Evolutionary conservation across 2,888 invertebrate genomes (phyloP).

Genomic region (Agriopis marginaria): DNA sequence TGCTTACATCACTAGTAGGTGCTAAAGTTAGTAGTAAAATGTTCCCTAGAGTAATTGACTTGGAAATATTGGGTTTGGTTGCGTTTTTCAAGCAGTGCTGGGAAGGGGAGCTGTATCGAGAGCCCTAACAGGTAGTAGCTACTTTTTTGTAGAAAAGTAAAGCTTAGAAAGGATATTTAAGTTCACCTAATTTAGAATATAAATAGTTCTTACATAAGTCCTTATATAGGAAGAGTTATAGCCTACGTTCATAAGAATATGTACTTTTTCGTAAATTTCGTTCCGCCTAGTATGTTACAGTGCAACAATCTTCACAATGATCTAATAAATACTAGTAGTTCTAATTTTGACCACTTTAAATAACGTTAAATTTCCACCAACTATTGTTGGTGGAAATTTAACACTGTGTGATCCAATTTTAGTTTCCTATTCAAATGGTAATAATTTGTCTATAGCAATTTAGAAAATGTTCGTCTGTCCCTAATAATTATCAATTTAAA

Average conservation of each 20-base stretch:
- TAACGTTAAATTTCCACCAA: no score
- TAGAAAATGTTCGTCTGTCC: slow-evolving; percentile 8
- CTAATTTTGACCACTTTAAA: no score
- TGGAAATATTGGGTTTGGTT: slow-evolving; percentile 89
- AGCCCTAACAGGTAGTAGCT: slow-evolving; percentile 67
- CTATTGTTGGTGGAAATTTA: neutral
- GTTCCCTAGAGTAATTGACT: slow-evolving; percentile 95
- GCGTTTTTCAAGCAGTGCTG: slow-evolving; percentile 63
- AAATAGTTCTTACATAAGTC: slow-evolving; percentile 72
- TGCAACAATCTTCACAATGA: neutral
- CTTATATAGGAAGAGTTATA: slow-evolving; percentile 78
- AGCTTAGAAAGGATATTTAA: slow-evolving; percentile 78
- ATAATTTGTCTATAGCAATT: slow-evolving; percentile 42
- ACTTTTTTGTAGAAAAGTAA: slow-evolving; percentile 79
- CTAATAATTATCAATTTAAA: neutral
- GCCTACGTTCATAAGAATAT: slow-evolving; percentile 84
- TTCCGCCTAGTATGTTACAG: slow-evolving; percentile 41
- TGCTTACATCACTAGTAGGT: slow-evolving; percentile 82
- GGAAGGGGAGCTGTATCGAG: slow-evolving; percentile 61
- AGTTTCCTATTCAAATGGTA: neutral
- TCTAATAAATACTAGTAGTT: neutral
- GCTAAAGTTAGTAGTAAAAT: slow-evolving; percentile 88
- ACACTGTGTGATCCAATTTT: neutral
- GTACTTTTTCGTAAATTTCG: slow-evolving; percentile 57
- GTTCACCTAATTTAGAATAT: slow-evolving; percentile 72